phyloP scores from a whole-genome alignment of 2,113 vertebrate genomes.

The Gallinago paraguaiae region DNA sequence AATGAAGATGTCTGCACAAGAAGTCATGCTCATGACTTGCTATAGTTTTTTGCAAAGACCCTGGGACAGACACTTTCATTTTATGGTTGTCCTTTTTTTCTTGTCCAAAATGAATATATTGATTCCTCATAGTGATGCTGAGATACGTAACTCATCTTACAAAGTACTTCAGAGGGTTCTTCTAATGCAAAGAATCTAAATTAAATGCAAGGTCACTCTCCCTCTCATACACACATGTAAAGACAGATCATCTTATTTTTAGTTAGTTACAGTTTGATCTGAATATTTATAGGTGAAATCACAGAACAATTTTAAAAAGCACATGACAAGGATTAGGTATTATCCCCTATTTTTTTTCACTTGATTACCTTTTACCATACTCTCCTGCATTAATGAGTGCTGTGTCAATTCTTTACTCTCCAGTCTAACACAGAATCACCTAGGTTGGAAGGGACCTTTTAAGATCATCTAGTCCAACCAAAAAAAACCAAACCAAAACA shows the following conservation, averaged over 20 bases:
- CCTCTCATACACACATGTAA: neutral
- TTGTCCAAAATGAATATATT: neutral
- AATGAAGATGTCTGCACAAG: neutral
- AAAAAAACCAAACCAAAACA: too few species aligned
- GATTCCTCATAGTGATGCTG: neutral
- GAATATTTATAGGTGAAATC: neutral
- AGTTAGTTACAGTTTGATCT: neutral
- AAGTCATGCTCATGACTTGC: neutral
- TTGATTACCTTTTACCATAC: neutral
- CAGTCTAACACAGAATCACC: neutral
- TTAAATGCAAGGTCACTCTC: neutral
- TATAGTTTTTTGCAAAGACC: neutral
- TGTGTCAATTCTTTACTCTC: neutral
- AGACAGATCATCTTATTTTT: neutral
- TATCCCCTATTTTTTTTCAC: neutral
- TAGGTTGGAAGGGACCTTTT: too few species aligned
- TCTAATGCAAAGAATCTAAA: neutral
- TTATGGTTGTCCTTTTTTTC: neutral
- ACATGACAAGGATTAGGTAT: neutral
- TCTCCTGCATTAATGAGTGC: neutral
- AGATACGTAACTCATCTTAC: neutral
- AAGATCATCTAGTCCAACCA: too few species aligned
- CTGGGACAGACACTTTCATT: neutral
- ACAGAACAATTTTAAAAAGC: neutral
- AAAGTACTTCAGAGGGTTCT: neutral